These are phyloP conservation scores for Electrophaes corylata DNA, from an alignment of 2,888 invertebrate species.

Conservation along the genomic window DNA sequence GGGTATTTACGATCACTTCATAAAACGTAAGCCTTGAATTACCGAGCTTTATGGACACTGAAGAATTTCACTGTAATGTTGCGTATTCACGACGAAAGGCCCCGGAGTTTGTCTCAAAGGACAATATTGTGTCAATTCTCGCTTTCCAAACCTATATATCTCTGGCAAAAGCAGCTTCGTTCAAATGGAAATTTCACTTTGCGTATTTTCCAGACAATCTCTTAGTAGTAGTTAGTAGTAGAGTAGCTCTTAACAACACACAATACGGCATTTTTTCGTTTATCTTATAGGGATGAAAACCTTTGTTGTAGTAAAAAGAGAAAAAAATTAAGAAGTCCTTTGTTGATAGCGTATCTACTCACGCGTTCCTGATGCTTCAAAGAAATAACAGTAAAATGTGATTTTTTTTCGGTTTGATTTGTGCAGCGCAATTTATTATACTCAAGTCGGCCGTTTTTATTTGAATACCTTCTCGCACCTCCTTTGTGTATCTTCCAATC, in stretches of 20 bases:
- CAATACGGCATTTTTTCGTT: slow-evolving; percentile 38
- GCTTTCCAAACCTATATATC: slow-evolving; percentile 63
- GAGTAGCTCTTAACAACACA: slow-evolving; percentile 39
- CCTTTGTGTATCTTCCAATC: background rate
- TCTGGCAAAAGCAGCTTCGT: slow-evolving; percentile 54
- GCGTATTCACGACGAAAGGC: slow-evolving; percentile 44
- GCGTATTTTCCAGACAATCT: slow-evolving; percentile 29
- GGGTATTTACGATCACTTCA: background rate
- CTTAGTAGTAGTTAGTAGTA: too few species aligned
- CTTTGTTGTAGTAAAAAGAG: slow-evolving; percentile 38
- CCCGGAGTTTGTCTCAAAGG: slow-evolving; percentile 51
- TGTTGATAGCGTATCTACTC: slow-evolving; percentile 50
- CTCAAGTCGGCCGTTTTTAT: slow-evolving; percentile 3
- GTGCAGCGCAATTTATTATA: slow-evolving; percentile 22
- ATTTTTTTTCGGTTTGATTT: slow-evolving; percentile 41
- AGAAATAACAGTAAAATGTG: slow-evolving; percentile 46
- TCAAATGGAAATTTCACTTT: slow-evolving; percentile 56
- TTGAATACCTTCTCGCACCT: too few species aligned
- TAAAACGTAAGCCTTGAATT: background rate
- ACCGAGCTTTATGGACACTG: slow-evolving; percentile 45
- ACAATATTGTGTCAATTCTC: slow-evolving; percentile 69
- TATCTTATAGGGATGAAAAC: slow-evolving; percentile 32
- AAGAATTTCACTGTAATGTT: slow-evolving; percentile 43
- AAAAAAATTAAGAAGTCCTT: slow-evolving; percentile 52
- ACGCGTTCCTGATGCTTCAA: slow-evolving; percentile 46